Evolutionary conservation across 2,888 invertebrate species (phyloP), one percentile per base, ranked within the genome.

Genomic region (Drepana falcataria): DNA sequence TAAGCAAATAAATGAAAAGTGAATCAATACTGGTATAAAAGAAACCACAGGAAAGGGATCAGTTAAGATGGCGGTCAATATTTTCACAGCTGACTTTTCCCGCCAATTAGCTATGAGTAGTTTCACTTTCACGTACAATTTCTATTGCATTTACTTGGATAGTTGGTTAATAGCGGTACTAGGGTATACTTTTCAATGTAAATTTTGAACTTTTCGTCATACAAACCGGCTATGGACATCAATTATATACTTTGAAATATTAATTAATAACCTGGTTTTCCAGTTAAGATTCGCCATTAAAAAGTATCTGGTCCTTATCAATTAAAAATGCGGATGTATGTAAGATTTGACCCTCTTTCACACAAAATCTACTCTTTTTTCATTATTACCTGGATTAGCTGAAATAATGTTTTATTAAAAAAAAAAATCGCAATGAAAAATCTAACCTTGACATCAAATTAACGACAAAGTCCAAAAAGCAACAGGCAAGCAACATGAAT

Each of bases 111-210:
- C 63, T 60, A 68, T 71, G 64, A 66, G 68, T 64, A 71, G 78
- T 79, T 79, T 85, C 81, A 81, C 89, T 89, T 89, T 89, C 87
- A 73, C 78, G 62, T 65, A 71, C 66, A 73, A 77, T 78, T 77
- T 71, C 71, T 63, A 68, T 65, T 56, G 52, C 59, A 56, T 61
- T 61, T 59, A 66, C 60, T 68, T 64, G 59, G 55, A 52, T 21
- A 47, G 47, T 49, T 37, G 35, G 9, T 35, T 0, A n/a, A 9
- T 3, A 9, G 3, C 6, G 9, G 9, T 44, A 9, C 9, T 9
- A 2, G 9, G 5, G 3, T 37, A 3, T 9, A 44, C 44, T 60
- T 64, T 9, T 49, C 3, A 35, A 49, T 68, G 63, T 68, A 69
- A 66, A 52, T 37, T 37, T 37, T 37, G 37, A 37, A 35, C 48